A percentile compares a stretch with the other conserved stretches of the same genome.
phyloP scores from a whole-genome alignment of 2,888 invertebrate genomes.

The Reticulitermes lucifugus region DNA sequence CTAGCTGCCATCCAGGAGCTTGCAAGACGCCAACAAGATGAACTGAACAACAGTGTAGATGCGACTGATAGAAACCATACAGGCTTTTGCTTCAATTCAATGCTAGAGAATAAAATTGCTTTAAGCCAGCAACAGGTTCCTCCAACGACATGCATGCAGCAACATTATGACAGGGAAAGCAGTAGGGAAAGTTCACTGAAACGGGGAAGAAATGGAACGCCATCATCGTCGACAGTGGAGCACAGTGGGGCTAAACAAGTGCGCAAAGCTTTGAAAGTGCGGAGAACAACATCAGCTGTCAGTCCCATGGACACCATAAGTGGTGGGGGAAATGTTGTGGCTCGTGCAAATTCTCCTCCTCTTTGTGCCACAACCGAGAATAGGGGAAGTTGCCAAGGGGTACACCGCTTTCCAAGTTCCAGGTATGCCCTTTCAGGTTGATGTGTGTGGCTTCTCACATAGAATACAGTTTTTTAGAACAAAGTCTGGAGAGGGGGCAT shows the following conservation, averaged over 20 bases:
- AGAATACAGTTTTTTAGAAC: slow-evolving; percentile 29
- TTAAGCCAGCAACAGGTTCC: slow-evolving; percentile 56
- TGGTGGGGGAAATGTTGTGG: slow-evolving; percentile 13
- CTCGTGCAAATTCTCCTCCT: slow-evolving; percentile 27
- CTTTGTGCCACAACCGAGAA: slow-evolving; percentile 32
- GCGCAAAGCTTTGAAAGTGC: slow-evolving; percentile 57
- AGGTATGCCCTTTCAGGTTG: slow-evolving; percentile 46
- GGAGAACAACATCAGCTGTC: slow-evolving; percentile 33
- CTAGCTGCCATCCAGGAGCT: slow-evolving; percentile 83
- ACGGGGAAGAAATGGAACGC: slow-evolving; percentile 60
- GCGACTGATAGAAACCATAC: slow-evolving; percentile 52
- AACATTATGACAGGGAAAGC: slow-evolving; percentile 64
- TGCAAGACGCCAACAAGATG: slow-evolving; percentile 71
- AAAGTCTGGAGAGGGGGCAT: slow-evolving; percentile 12
- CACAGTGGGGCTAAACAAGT: slow-evolving; percentile 62
- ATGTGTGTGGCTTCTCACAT: slow-evolving; percentile 40
- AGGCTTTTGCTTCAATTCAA: slow-evolving; percentile 28
- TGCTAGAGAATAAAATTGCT: slow-evolving; percentile 60
- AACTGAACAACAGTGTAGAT: slow-evolving; percentile 60
- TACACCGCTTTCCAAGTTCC: slow-evolving; percentile 50
- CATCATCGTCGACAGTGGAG: slow-evolving; percentile 57
- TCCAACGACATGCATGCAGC: slow-evolving; percentile 59
- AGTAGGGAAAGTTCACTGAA: slow-evolving; percentile 66
- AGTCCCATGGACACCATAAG: not conserved
- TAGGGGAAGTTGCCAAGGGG: slow-evolving; percentile 47